Percentiles rank a stretch among this genome's conserved stretches.
Evolutionary conservation across 2,113 vertebrate species (phyloP).

Genomic region (Glaucomys volans): DNA sequence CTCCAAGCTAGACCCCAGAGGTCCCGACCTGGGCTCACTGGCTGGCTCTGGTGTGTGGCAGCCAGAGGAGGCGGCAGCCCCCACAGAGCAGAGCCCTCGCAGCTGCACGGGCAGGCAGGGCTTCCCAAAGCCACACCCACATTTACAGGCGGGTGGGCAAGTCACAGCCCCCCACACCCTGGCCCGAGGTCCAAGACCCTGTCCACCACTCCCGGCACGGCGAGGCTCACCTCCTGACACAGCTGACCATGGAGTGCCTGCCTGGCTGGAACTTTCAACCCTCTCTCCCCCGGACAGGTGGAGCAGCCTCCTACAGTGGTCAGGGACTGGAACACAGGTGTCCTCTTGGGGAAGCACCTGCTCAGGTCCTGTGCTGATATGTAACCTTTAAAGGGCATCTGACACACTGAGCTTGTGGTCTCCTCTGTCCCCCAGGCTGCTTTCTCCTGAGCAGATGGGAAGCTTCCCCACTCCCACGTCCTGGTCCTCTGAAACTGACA

Average conservation of each 20-base stretch:
- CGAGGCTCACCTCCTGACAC: too few species aligned
- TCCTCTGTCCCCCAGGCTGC: background rate
- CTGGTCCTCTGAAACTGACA: background rate
- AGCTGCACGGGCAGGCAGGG: rapidly evolving
- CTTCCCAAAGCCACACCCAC: too few species aligned
- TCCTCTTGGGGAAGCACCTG: background rate
- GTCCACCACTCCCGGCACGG: background rate
- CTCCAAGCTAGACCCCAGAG: rapidly evolving
- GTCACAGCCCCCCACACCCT: background rate
- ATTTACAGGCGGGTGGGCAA: background rate
- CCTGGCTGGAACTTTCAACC: too few species aligned
- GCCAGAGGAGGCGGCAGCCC: too few species aligned
- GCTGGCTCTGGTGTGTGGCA: too few species aligned
- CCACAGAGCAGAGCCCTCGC: too few species aligned
- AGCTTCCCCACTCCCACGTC: background rate
- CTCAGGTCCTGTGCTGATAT: background rate
- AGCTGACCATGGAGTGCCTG: background rate
- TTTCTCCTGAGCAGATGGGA: background rate
- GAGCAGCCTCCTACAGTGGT: rapidly evolving
- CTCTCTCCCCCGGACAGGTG: rapidly evolving
- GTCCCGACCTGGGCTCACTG: background rate
- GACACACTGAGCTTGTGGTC: background rate
- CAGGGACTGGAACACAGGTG: rapidly evolving
- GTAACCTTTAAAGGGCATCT: background rate
- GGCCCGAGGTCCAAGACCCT: background rate